Conservation (phyloP, 2,888 invertebrate genomes). For the Noctua janthina region DNA sequence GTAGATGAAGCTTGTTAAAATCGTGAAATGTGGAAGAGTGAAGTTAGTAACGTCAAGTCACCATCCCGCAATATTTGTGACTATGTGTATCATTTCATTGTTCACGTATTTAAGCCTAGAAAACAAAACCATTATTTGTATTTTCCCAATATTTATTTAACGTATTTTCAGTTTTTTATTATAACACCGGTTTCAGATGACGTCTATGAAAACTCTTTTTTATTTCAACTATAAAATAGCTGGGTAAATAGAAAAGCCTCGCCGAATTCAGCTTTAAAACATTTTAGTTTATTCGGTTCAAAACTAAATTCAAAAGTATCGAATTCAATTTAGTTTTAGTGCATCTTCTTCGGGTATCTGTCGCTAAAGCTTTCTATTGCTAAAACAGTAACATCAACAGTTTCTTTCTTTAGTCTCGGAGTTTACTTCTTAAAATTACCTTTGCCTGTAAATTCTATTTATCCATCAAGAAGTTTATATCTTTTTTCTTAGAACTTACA, state of each 20-base stretch:
- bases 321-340: conserved; percentile 62
- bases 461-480: neutral
- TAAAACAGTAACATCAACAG: conserved; percentile 30
- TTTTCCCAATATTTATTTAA: conserved; percentile 18
- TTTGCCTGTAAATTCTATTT: conserved; percentile 5
- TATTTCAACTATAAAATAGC: conserved; percentile 37
- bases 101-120: neutral
- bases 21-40: neutral
- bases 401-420: conserved; percentile 3
- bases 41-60: neutral
- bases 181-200: conserved; percentile 17
- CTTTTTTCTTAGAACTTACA: neutral
- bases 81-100: neutral
- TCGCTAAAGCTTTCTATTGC: conserved; percentile 7
- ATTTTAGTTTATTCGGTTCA: conserved; percentile 59
- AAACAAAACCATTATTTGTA: neutral
- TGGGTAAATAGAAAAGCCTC: conserved; percentile 35
- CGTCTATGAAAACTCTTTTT: conserved; percentile 35
- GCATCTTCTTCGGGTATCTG: conserved; percentile 23
- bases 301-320: conserved; percentile 41
- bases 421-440: conserved; percentile 15
- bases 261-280: conserved; percentile 37
- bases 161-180: conserved; percentile 20
- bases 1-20: neutral
- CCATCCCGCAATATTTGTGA: neutral